Evolutionary conservation across 2,113 vertebrate genomes (phyloP).

Genomic region (Xiphophorus maculatus): DNA sequence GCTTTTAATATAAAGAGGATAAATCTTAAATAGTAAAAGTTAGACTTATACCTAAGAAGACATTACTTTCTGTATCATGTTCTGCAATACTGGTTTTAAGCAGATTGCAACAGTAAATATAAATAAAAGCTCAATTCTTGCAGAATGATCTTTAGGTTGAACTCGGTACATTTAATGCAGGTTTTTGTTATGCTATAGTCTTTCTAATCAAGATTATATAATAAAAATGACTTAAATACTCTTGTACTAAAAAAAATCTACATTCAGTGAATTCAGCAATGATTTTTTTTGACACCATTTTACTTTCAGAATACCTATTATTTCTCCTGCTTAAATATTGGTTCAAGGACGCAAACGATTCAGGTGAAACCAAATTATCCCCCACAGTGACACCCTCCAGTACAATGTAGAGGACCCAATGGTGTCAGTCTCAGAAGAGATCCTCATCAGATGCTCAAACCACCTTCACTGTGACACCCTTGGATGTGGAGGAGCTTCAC

Average conservation of each 20-base stretch:
- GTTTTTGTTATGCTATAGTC: background rate
- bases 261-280: too few relatives aligned
- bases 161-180: background rate
- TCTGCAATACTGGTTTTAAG: background rate
- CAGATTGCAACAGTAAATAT: background rate
- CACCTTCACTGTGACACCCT: background rate
- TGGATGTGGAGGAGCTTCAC: background rate
- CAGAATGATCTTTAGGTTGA: background rate
- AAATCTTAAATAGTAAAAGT: background rate
- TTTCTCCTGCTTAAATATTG: too few relatives aligned
- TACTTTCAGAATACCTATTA: too few relatives aligned
- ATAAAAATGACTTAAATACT: background rate
- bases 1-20: background rate
- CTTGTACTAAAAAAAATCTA: background rate
- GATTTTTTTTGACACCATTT: too few relatives aligned
- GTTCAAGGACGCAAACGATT: too few relatives aligned
- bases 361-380: too few relatives aligned
- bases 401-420: too few relatives aligned
- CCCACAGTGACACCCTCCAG: too few relatives aligned
- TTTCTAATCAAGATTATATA: background rate
- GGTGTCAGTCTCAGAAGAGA: background rate
- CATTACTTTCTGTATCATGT: background rate
- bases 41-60: background rate
- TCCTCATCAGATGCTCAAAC: background rate
- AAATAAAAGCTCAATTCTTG: background rate